Evolutionary conservation across 2,113 vertebrate species (phyloP), one percentile per base, ranked within the genome.

Genomic region (Vulpes vulpes): DNA sequence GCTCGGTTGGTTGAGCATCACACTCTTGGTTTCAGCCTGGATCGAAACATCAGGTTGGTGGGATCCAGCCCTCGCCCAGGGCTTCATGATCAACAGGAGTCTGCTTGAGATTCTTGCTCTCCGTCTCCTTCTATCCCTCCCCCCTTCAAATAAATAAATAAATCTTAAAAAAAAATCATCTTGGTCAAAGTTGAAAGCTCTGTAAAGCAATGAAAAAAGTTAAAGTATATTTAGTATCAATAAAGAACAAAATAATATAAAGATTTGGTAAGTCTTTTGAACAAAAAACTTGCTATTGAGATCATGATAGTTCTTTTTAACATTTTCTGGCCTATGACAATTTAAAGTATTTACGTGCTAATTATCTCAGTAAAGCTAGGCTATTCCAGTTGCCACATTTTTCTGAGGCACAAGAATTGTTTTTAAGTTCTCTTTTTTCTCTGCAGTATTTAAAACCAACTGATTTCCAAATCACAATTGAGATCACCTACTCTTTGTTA

Each of bases 401-500:
- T 86, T 80, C 51, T 65, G 62, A 69, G 49, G 8, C 67, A 79
- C 5, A 69, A 79, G 23, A 62, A 73, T 27, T 64, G 60, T 74
- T 88, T 93, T 93, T 14, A 4, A 83, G 35, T 96, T 65, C 60
- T 65, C 51, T 78, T 94, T 84, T 74, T 64, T 55, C 57, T 81
- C 6, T 73, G 57, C 20, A 59, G 23, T 97, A 79, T 89, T 91
- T 98, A 96, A 98, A 98, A 97, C 78, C 97, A 97, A 95, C 94
- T 93, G 92, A 98, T 97, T 98, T 85, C 96, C 96, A 96, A 98
- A 97, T 96, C 93, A 96, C 97, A 98, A 91, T 96, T 98, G 98
- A 98, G 98, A 98, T 98, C 97, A 98, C 98, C 98, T 98, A 97
- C 97, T 98, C 93, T 98, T 94, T 95, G 92, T 97, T 97, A 94